Evolutionary conservation across 2,113 vertebrate species (phyloP), one percentile per base, ranked within the genome.

Genomic region (Tachysurus vachellii): DNA sequence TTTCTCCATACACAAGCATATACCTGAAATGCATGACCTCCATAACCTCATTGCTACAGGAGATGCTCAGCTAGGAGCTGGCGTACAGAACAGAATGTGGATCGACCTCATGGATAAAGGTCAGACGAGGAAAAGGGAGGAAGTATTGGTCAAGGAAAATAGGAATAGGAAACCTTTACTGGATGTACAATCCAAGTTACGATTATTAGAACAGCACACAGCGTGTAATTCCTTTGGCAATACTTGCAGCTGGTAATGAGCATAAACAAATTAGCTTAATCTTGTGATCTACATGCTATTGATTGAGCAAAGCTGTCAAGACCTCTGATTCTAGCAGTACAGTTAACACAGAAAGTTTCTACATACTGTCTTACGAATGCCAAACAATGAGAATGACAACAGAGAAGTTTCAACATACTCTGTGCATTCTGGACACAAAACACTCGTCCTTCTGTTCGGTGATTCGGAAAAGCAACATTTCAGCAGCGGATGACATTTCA

Each of bases 331-430:
- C 42, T 64, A 79, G 44, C 4, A 79, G 42, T 57, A 28, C 1
- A 26, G 31, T 8, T 50, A 62, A 44, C 13, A 26, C 26, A n/a
- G 6, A 19, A 54, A 36, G 11, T 31, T 21, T 8, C 53, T 75
- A 8, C 10, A 80, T 0, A 81, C 77, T 82, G 56, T 28, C 81
- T 87, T 84, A 83, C 47, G 73, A 7, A 73, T 93, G 95, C 95
- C 95, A 95, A 96, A 96, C 95, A 96, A 95, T 94, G 89, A 90
- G 95, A 96, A 95, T 96, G 94, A 93, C 86, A 92, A 93, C 94
- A 95, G 95, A 95, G 94, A 87, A 91, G 92, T 93, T 91, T 92
- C 82, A 83, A 89, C 92, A 91, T 92, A 93, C 93, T 95, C 94
- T 95, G 94, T 92, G 91, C 94, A 95, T 95, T 95, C 95, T 88